Conservation (phyloP, 2,888 invertebrate genomes). For the Drosophila acutilabella region DNA sequence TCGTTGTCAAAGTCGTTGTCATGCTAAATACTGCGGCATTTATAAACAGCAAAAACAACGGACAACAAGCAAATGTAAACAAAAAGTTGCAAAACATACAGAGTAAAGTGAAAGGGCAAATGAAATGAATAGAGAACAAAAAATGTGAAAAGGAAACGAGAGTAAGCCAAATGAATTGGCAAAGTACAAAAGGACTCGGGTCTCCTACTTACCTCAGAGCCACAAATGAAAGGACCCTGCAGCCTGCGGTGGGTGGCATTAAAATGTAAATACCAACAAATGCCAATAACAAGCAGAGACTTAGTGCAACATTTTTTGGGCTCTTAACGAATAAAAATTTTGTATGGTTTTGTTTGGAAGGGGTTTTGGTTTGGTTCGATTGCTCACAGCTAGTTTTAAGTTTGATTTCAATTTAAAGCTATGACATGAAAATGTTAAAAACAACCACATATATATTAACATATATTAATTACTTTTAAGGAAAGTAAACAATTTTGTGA, state of each 20-base stretch:
- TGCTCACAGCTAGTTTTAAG: conserved; percentile 34
- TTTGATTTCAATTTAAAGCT: conserved; percentile 12
- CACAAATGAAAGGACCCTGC: conserved; percentile 16
- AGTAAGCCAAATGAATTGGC: conserved; percentile 64
- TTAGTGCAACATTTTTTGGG: conserved; percentile 55
- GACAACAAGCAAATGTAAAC: conserved; percentile 57
- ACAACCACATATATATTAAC: neutral
- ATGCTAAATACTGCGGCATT: conserved; percentile 78
- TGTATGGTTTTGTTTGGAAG: neutral
- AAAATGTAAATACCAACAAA: conserved; percentile 68
- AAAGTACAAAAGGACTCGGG: conserved; percentile 66
- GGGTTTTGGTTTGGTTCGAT: conserved; percentile 5
- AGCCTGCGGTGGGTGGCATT: conserved; percentile 55
- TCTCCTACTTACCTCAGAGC: conserved; percentile 29
- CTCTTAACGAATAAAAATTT: conserved; percentile 13
- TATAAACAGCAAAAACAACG: conserved; percentile 64
- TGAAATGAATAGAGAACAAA: conserved; percentile 17
- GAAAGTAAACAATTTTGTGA: neutral
- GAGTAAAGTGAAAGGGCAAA: conserved; percentile 21
- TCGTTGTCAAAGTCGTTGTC: conserved; percentile 68
- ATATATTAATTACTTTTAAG: conserved; percentile 18
- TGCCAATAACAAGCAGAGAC: conserved; percentile 67
- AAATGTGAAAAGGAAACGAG: conserved; percentile 21
- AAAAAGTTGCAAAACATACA: conserved; percentile 51
- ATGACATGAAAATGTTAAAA: conserved; percentile 6